Base-by-base conservation (phyloP, 2,888 invertebrate species). In the Philhelius pedissequus region DNA sequence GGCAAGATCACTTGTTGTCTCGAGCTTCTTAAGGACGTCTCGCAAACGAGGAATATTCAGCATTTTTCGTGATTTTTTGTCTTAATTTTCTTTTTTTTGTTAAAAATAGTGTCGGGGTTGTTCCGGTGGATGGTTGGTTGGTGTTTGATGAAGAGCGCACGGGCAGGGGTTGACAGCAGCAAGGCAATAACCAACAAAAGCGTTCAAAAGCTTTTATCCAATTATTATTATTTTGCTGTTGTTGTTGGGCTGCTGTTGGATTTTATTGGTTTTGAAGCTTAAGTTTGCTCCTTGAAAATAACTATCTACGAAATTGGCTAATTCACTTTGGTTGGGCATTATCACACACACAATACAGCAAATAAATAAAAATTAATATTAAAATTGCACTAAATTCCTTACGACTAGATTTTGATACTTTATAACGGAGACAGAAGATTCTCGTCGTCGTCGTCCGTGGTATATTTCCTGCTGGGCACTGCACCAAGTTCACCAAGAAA, bases 1-100 rank as follows among this genome's bases (percentile, higher is more conserved):
- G 25, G 87, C 87, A 73, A 89, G 86, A 86, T 89, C 88, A 52
- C 86, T 87, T 60, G 84, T 87, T 71, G 75, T 76, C 40, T 84
- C 84, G n/a, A 84, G 68, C 71, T 79, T 84, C 60, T 71, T 84
- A 48, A 84, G 84, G 20, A 80, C 84, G 62, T 71, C 75, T 76
- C 80, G 75, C 22, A 84, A 80, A 60, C 84, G 84, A 60, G 71
- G 71, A 68, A 80, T 80, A 76, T 56, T 73, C 15, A 80, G 30
- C 84, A 84, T 58, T 58, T 58, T 78, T 40, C 22, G 3, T 43
- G n/a, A n/a, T 20, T 60, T 35, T 60, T 7, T 22, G 13, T 9
- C 6, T 40, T n/a, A n/a, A n/a, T 32, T 43, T 40, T 18, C 15
- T 25, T 2, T 25, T 11, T 6, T 27, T 71, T 45, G 40, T 15